Conservation (phyloP, 2,888 invertebrate species). For the Ophion costatus region DNA sequence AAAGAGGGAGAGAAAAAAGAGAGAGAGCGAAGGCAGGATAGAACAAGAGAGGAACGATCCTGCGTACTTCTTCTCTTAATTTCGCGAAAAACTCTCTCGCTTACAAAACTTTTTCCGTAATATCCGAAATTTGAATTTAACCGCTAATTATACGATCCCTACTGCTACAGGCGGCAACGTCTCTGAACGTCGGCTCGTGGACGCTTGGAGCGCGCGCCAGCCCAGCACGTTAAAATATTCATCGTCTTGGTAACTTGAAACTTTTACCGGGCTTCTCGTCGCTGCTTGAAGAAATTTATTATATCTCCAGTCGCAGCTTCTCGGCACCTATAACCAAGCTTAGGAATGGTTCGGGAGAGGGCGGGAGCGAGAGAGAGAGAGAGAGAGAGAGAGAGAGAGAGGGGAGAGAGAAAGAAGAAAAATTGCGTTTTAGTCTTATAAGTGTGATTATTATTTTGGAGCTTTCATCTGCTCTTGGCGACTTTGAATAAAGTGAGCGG, state of each 20-base stretch:
- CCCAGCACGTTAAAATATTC: slow-evolving; percentile 77
- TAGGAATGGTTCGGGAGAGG: not conserved
- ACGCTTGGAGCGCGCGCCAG: slow-evolving; percentile 56
- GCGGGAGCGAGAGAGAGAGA: not conserved
- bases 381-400: not conserved
- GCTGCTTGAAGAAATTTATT: slow-evolving; percentile 74
- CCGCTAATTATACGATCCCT: slow-evolving; percentile 75
- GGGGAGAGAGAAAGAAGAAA: too few relatives aligned
- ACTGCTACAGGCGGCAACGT: slow-evolving; percentile 55
- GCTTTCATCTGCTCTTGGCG: too few relatives aligned
- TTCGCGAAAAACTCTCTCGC: slow-evolving; percentile 64
- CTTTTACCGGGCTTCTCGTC: slow-evolving; percentile 73
- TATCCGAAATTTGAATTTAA: slow-evolving; percentile 82
- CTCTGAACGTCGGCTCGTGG: slow-evolving; percentile 37
- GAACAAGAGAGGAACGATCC: slow-evolving; percentile 44
- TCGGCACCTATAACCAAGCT: slow-evolving; percentile 25
- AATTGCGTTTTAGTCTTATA: too few relatives aligned
- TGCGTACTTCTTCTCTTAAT: slow-evolving; percentile 55
- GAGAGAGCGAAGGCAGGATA: slow-evolving; percentile 44
- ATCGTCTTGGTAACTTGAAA: slow-evolving; percentile 79
- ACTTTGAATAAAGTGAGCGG: too few relatives aligned
- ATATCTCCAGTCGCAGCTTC: slow-evolving; percentile 61
- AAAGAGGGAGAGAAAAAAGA: slow-evolving; percentile 43
- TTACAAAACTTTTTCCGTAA: slow-evolving; percentile 76
- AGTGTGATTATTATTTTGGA: too few relatives aligned